Percentiles rank a stretch among this genome's conserved stretches.
Evolutionary conservation across 2,888 invertebrate species (phyloP).

Genomic region (Pyrgus malvae): DNA sequence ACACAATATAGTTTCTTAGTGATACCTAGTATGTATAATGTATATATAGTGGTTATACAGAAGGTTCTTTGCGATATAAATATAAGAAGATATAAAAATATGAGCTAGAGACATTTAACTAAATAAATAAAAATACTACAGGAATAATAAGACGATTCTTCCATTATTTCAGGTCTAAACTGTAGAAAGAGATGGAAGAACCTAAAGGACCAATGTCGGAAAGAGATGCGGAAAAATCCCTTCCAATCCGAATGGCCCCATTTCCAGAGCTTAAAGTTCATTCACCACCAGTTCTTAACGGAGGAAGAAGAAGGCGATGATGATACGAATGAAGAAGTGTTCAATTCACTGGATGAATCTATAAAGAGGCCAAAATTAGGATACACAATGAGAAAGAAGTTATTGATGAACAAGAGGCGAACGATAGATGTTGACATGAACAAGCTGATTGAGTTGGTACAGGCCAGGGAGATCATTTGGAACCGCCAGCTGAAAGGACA

Average conservation of each 20-base stretch:
- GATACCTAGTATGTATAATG: too few species aligned
- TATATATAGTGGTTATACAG: too few species aligned
- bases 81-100: too few species aligned
- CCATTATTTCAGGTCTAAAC: slow-evolving; percentile 60
- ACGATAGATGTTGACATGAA: slow-evolving; percentile 71
- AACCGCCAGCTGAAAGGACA: slow-evolving; percentile 72
- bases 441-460: slow-evolving; percentile 67
- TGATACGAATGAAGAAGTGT: slow-evolving; percentile 65
- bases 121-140: background rate
- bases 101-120: background rate
- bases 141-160: background rate
- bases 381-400: slow-evolving; percentile 71
- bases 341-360: slow-evolving; percentile 63
- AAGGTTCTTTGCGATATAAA: too few species aligned
- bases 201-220: slow-evolving; percentile 74
- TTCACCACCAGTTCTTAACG: slow-evolving; percentile 68
- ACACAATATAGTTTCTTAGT: too few species aligned
- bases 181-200: slow-evolving; percentile 78
- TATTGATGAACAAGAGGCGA: slow-evolving; percentile 68
- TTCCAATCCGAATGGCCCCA: slow-evolving; percentile 72
- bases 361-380: slow-evolving; percentile 71
- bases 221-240: slow-evolving; percentile 73
- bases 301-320: slow-evolving; percentile 70
- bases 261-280: slow-evolving; percentile 66
- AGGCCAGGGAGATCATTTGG: slow-evolving; percentile 68